Percentiles rank a stretch among this genome's conserved stretches.
Conservation (phyloP, 2,888 invertebrate genomes). For the Trissoscelio sp. region DNA sequence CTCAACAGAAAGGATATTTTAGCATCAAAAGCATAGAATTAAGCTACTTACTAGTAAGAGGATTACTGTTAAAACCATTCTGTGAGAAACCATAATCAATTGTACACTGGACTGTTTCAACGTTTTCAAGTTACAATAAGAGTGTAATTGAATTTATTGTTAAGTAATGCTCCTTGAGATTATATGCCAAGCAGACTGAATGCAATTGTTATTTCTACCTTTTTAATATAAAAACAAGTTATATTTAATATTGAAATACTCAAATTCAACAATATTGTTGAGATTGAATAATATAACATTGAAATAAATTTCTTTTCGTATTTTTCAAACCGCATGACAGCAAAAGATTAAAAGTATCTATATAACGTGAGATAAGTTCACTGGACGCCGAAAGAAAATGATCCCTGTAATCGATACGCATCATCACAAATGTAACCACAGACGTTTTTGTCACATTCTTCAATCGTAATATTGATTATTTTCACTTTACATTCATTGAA, state of each 20-base stretch:
- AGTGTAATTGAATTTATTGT: slow-evolving; percentile 31
- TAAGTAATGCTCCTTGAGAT: not conserved
- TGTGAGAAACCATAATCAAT: slow-evolving; percentile 46
- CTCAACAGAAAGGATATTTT: not conserved
- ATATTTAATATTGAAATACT: too few species aligned
- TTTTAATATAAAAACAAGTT: not conserved
- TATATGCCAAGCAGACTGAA: not conserved
- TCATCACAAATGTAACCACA: slow-evolving; percentile 34
- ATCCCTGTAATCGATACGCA: slow-evolving; percentile 35
- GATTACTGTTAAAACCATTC: slow-evolving; percentile 51
- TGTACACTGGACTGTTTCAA: slow-evolving; percentile 32
- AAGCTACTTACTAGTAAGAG: slow-evolving; percentile 54
- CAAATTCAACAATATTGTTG: too few species aligned
- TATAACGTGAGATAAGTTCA: slow-evolving; percentile 33
- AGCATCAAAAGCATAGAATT: slow-evolving; percentile 29
- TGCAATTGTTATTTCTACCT: not conserved
- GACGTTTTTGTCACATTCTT: slow-evolving; percentile 34
- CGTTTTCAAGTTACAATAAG: slow-evolving; percentile 19
- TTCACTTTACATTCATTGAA: not conserved
- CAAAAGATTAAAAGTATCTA: not conserved
- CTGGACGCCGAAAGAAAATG: slow-evolving; percentile 20
- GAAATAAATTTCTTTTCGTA: not conserved
- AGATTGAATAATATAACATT: not conserved
- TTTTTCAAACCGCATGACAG: not conserved
- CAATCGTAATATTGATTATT: slow-evolving; percentile 27